Evolutionary conservation across 1,140 invertebrate species (phyloP), one percentile per base, ranked within the genome.

Genomic region (Bacillus rossius): DNA sequence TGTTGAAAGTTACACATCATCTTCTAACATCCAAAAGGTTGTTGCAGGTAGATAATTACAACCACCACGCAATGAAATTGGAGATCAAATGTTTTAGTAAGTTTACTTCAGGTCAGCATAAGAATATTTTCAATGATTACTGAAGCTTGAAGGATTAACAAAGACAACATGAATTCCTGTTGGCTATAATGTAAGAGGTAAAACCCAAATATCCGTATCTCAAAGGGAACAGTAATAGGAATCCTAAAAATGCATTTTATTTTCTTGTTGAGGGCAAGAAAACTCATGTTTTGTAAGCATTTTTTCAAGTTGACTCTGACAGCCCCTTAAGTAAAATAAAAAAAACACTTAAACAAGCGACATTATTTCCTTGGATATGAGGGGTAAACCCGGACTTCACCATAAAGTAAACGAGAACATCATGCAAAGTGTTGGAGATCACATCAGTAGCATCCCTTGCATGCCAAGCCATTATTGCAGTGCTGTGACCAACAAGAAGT

Each of bases 401-500:
- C 52, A 47, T 19, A 69, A 56, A 58, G 51, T 71, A 57, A 56
- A 62, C 38, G n/a, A 14, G 55, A 51, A 63, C 57, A 61, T 70
- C 22, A 68, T 63, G 61, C 23, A 68, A 58, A 54, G 57, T 8
- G 64, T 73, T 8, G 63, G 57, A 59, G 63, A 64, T 22, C 69
- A 72, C 40, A 72, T 72, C 37, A 59, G 70, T 41, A 67, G 68
- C 10, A 71, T 72, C 41, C 66, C 66, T 42, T 64, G 56, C 49
- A 63, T 70, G 14, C 67, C 69, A 54, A 67, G 65, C 52, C 69
- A 71, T 57, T 71, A 73, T 62, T 37, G 67, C 4, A 55, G 70
- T 23, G 65, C 63, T 20, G 60, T 68, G 8, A 67, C 67, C 17
- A 63, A 52, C 41, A 57, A n/a, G n/a, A n/a, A 62, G 22, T 73